Conservation (phyloP, 2,888 invertebrate species). For the Laspeyria flexula region DNA sequence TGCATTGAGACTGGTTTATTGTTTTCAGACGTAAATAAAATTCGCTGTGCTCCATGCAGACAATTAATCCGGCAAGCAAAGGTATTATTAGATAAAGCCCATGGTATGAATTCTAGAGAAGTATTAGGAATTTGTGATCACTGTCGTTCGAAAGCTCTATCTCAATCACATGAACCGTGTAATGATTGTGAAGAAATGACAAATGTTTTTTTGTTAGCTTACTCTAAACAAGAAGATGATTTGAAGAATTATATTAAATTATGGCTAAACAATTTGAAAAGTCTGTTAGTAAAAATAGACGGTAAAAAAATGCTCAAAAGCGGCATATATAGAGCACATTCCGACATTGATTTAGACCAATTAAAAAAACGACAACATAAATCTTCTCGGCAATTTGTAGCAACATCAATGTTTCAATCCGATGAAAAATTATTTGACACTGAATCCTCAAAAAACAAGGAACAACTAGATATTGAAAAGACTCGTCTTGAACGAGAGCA, state of each 20-base stretch:
- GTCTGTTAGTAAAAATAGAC: too few relatives aligned
- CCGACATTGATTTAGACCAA: conserved; percentile 24
- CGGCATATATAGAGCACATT: too few relatives aligned
- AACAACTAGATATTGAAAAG: neutral
- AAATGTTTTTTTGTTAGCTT: conserved; percentile 48
- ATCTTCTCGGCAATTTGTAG: conserved; percentile 5
- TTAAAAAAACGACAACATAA: conserved; percentile 10
- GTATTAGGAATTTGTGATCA: conserved; percentile 62
- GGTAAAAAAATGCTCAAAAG: too few relatives aligned
- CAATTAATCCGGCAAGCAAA: conserved; percentile 52
- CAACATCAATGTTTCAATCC: conserved; percentile 18
- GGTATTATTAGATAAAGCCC: conserved; percentile 48
- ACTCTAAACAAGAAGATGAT: conserved; percentile 50
- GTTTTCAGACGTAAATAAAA: conserved; percentile 54
- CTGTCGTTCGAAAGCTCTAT: conserved; percentile 54
- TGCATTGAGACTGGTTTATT: too few relatives aligned
- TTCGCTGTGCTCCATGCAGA: conserved; percentile 64
- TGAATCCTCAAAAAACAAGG: neutral
- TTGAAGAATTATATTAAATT: conserved; percentile 36
- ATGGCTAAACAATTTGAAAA: conserved; percentile 46
- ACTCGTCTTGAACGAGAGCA: neutral
- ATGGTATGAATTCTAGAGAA: conserved; percentile 48
- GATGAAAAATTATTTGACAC: conserved; percentile 7
- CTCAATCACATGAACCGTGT: conserved; percentile 54
- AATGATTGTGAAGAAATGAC: conserved; percentile 58